A percentile compares a stretch with the other conserved stretches of the same genome.
Evolutionary conservation across 2,113 vertebrate species (phyloP).

Genomic region (Corythornis cristatus): DNA sequence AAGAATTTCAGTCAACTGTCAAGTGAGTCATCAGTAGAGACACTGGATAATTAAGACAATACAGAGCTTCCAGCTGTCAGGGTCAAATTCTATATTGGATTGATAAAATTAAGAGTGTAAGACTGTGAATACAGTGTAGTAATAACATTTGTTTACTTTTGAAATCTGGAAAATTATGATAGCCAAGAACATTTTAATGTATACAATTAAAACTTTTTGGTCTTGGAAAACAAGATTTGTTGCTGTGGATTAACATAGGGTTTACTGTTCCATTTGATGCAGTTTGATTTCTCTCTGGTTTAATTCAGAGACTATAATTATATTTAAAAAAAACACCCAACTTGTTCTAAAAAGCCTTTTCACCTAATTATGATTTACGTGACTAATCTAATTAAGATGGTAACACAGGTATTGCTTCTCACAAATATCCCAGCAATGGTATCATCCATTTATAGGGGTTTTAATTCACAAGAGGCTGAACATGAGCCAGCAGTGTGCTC

Average conservation of each 20-base stretch:
- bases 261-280: neutral
- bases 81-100: neutral
- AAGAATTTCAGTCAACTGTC: neutral
- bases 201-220: neutral
- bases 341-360: neutral
- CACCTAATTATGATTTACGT: neutral
- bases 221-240: neutral
- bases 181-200: neutral
- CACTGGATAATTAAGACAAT: neutral
- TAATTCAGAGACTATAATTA: neutral
- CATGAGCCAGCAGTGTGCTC: too few relatives aligned
- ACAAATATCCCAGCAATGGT: neutral
- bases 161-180: neutral
- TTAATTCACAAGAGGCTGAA: too few relatives aligned
- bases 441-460: neutral
- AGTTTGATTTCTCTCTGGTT: neutral
- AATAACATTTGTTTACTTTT: neutral
- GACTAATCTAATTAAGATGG: neutral
- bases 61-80: neutral
- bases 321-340: fast-evolving
- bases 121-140: neutral
- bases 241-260: neutral
- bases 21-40: neutral
- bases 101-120: neutral
- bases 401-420: neutral